Percentiles rank a stretch among this genome's conserved stretches.
phyloP scores from a whole-genome alignment of 2,113 vertebrate genomes.

The Acanthisitta chloris region DNA sequence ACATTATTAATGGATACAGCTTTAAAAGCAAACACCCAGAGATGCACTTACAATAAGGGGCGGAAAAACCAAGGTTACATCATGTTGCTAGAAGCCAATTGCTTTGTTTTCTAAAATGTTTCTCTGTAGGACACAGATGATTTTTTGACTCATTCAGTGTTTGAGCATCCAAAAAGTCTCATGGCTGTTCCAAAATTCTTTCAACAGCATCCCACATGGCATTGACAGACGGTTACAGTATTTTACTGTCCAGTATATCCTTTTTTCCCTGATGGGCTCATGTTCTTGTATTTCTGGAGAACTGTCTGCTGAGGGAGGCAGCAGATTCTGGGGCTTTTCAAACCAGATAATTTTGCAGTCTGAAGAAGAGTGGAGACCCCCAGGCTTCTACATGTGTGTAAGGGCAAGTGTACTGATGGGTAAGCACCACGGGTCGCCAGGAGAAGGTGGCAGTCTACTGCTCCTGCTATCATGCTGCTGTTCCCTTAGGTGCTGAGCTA shows the following conservation, averaged over 20 bases:
- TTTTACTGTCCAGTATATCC: slow-evolving; percentile 24
- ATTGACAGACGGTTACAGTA: slow-evolving; percentile 50
- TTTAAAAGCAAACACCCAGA: slow-evolving; percentile 61
- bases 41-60: slow-evolving; percentile 54
- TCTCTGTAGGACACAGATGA: slow-evolving; percentile 56
- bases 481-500: not conserved
- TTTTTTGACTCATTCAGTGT: slow-evolving; percentile 60
- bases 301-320: not conserved
- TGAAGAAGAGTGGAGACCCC: not conserved
- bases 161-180: slow-evolving; percentile 53
- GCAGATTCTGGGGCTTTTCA: not conserved
- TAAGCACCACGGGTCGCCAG: fast-evolving
- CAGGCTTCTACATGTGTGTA: not conserved
- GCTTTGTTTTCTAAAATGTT: slow-evolving; percentile 61
- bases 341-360: not conserved
- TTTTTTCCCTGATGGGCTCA: not conserved
- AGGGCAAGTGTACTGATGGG: not conserved
- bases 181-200: slow-evolving; percentile 56
- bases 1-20: slow-evolving; percentile 55
- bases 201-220: slow-evolving; percentile 58
- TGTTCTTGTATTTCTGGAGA: slow-evolving; percentile 30
- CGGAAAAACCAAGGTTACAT: slow-evolving; percentile 66
- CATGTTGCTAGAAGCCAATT: slow-evolving; percentile 56
- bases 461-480: not conserved
- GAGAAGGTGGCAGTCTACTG: not conserved